A percentile compares a stretch with the other conserved stretches of the same genome.
phyloP scores from a whole-genome alignment of 2,113 vertebrate genomes.

The Thermophis baileyi region DNA sequence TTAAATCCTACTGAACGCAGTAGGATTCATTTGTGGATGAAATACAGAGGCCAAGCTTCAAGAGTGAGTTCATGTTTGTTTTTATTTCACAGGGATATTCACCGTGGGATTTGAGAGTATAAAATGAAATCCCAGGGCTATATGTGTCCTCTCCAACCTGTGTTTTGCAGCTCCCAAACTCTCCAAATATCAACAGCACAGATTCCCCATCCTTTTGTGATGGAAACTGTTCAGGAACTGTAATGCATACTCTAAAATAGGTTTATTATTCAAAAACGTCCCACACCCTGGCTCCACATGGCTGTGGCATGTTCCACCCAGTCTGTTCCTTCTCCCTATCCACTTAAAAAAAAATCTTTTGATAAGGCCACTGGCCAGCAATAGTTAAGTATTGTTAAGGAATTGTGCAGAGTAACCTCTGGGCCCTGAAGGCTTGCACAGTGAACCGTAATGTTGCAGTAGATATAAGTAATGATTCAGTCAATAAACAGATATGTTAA shows the following conservation, averaged over 20 bases:
- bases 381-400: too few species aligned
- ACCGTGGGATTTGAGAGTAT: background rate
- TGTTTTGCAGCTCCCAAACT: background rate
- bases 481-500: too few species aligned
- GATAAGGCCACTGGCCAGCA: background rate
- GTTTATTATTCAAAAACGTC: background rate
- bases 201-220: background rate
- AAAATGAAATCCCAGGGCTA: background rate
- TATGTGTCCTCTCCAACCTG: background rate
- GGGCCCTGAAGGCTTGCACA: too few species aligned
- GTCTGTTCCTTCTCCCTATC: background rate
- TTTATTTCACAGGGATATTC: background rate
- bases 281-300: background rate
- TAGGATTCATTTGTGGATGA: background rate
- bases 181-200: background rate
- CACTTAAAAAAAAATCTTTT: background rate
- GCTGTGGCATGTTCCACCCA: background rate
- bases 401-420: too few species aligned
- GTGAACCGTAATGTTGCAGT: too few species aligned
- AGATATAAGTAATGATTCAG: too few species aligned
- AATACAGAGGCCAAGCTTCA: background rate
- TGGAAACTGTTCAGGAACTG: background rate
- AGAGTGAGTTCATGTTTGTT: background rate
- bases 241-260: background rate
- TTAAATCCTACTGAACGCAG: background rate